phyloP scores from a whole-genome alignment of 2,113 vertebrate genomes.

The Motacilla alba region DNA sequence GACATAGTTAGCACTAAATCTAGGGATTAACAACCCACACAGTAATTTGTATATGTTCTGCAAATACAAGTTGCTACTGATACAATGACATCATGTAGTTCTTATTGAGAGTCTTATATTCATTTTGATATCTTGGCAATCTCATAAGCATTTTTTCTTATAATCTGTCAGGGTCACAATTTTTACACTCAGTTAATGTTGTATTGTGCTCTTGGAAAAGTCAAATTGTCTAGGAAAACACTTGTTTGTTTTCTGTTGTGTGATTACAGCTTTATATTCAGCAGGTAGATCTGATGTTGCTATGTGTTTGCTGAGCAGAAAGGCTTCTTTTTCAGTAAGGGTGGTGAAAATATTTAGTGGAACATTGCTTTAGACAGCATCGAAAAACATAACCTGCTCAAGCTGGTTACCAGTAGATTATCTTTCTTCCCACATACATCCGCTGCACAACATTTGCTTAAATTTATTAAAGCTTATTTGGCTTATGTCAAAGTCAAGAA shows the following conservation, averaged over 20 bases:
- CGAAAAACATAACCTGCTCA: background rate
- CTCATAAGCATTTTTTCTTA: background rate
- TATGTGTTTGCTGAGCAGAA: background rate
- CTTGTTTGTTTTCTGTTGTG: background rate
- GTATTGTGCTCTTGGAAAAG: background rate
- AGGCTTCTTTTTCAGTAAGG: background rate
- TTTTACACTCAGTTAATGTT: background rate
- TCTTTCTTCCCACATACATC: background rate
- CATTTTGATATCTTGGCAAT: background rate
- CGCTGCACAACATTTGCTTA: background rate
- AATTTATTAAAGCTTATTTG: background rate
- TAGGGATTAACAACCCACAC: background rate
- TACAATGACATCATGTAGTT: background rate
- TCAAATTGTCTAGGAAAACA: background rate
- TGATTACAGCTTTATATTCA: background rate
- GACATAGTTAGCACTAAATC: background rate
- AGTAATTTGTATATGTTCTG: background rate
- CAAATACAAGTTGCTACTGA: background rate
- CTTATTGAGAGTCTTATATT: background rate
- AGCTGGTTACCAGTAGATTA: background rate
- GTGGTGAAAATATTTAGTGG: background rate
- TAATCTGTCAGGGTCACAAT: background rate
- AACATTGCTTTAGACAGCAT: background rate
- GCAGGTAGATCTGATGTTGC: background rate
- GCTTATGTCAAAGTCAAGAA: background rate